Base-by-base conservation (phyloP, 2,888 invertebrate genomes). In the Pimpla rufipes region DNA sequence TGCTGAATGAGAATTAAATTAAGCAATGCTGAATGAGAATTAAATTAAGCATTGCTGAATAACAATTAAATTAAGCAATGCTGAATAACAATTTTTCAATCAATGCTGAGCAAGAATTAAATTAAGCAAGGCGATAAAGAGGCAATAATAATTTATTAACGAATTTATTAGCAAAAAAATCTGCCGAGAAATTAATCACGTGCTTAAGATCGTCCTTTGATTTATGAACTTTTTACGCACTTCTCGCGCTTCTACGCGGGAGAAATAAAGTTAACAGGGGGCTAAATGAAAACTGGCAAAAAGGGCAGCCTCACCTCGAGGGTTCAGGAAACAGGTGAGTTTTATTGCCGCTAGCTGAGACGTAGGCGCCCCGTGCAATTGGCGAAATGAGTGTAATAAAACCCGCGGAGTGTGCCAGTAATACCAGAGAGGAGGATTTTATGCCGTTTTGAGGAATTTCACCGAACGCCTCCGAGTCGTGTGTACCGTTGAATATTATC, bases 401-500 rank as follows among this genome's bases (percentile, higher is more conserved):
- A 68, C 13, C 57, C 29, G 40, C 40, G 37, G 21, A 75, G 62
- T 68, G 52, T 75, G 42, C 68, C 18, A 40, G 62, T 68, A 62
- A 75, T 18, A 10, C 47, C 45, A 18, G 16, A 29, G 64, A 35
- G 35, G 29, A 50, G 10, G 50, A 47, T 84, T 76, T 84, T 55
- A 66, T 74, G 21, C 37, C 16, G 37, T 52, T 81, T 70, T 64
- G 52, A 45, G 73, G 76, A 70, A 76, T 75, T n/a, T 3, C n/a
- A 13, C 35, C 64, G 70, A 47, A 80, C 68, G 70, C 23, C 52
- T 68, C 55, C 23, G 11, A 64, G 47, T 66, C 29, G 29, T 29
- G 13, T n/a, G 13, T 42, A 37, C 70, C 76, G 76, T 81, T 81
- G 55, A 47, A 64, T 45, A 76, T 81, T 45, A 76, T 76, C 70